Base-by-base conservation (phyloP, 2,888 invertebrate genomes). In the Cylloceria caligata region DNA sequence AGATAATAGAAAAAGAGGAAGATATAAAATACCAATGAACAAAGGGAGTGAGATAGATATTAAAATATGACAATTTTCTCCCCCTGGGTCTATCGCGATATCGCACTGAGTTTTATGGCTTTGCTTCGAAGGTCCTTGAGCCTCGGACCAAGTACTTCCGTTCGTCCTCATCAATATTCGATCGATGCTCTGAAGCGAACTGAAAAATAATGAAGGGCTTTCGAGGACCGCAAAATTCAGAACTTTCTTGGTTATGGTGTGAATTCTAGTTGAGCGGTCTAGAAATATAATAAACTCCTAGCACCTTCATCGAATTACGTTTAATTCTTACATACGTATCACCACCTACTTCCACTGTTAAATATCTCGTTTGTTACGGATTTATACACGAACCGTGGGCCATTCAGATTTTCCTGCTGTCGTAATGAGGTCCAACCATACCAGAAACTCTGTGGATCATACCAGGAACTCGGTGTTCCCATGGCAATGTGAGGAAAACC, bases 331-430 rank as follows among this genome's bases (percentile, higher is more conserved):
- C 47, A 34, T 45, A 47, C 65, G 49, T 67, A 45, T 65, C 72
- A 27, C n/a, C 49, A 49, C 65, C 45, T 34, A 76, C 72, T 76
- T 55, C 52, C 72, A 21, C 36, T 27, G 55, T 67, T 76, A 72
- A 72, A 68, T 76, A 36, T 42, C 72, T 76, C 76, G 67, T 72
- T 81, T 67, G 60, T 76, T 52, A 52, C 34, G 52, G 67, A 76
- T 76, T 81, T 67, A 57, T 62, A 72, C 60, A 27, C 34, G 60
- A n/a, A 49, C 42, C 60, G 39, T 16, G 4, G 19, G n/a, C 65
- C 55, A 68, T 69, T 72, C 74, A 74, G 64, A 49, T 65, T 74
- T 72, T 52, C 30, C 24, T 21, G 30, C 27, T 55, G 39, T 74
- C 49, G 49, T 55, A 45, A n/a, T 16, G 64, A n/a, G 34, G 47